phyloP scores from a whole-genome alignment of 2,797 vertebrate genomes.

The Xenops minutus region DNA sequence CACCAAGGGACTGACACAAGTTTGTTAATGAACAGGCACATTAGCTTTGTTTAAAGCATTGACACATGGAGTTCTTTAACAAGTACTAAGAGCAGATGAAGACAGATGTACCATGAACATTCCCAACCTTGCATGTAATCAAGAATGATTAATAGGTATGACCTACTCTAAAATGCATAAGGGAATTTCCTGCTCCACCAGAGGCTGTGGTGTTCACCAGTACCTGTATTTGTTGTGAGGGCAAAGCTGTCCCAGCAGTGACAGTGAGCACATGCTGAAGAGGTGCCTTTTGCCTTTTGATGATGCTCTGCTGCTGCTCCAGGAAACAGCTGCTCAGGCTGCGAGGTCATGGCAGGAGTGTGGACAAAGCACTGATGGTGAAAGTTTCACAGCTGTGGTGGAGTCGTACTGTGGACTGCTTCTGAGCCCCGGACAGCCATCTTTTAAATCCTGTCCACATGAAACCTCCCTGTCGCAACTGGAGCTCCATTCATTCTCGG shows the following conservation, averaged over 20 bases:
- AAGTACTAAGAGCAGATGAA: not conserved
- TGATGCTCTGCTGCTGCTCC: not conserved
- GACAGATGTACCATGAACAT: not conserved
- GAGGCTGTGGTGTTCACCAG: not conserved
- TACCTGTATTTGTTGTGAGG: accelerated
- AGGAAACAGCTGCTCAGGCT: not conserved
- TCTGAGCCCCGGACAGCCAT: not conserved
- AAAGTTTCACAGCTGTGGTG: accelerated
- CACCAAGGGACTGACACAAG: not conserved
- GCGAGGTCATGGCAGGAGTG: not conserved
- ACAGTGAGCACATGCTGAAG: accelerated
- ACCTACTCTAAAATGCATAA: not conserved
- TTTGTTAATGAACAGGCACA: not conserved
- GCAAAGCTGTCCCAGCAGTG: not conserved
- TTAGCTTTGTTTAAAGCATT: not conserved
- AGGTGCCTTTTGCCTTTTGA: not conserved
- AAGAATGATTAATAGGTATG: not conserved
- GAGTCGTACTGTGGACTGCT: not conserved
- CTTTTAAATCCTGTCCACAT: not conserved
- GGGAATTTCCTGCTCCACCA: not conserved
- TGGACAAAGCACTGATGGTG: not conserved
- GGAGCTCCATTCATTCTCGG: not conserved
- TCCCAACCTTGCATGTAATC: not conserved
- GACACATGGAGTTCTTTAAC: not conserved
- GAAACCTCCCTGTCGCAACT: accelerated